Conservation (phyloP, 2,888 invertebrate species). For the Pseudoips prasinana region DNA sequence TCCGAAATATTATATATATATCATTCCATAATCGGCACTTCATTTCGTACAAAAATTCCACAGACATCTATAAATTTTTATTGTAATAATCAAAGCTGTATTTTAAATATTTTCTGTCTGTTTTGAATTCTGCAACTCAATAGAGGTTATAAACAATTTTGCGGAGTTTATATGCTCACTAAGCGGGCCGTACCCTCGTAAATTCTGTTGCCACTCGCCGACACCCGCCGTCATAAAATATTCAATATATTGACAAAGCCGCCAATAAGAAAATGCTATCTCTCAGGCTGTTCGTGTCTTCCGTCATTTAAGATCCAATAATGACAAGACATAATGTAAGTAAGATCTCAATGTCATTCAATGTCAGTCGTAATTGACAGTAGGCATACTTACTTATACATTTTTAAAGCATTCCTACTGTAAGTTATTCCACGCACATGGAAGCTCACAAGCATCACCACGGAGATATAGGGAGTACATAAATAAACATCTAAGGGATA, state of each 20-base stretch:
- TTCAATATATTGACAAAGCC: slow-evolving; percentile 49
- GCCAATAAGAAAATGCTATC: slow-evolving; percentile 19
- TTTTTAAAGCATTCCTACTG: too few relatives aligned
- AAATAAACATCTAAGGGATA: slow-evolving; percentile 23
- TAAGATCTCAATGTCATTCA: background rate
- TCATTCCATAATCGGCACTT: too few relatives aligned
- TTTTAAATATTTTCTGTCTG: slow-evolving; percentile 17
- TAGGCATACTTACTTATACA: background rate
- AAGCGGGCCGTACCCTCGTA: slow-evolving; percentile 43
- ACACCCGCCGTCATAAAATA: slow-evolving; percentile 49
- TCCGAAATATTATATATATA: too few relatives aligned
- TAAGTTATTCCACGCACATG: too few relatives aligned
- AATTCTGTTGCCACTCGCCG: slow-evolving; percentile 41
- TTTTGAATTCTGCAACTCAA: slow-evolving; percentile 38
- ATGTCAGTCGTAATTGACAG: slow-evolving; percentile 7
- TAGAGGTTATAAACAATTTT: slow-evolving; percentile 48
- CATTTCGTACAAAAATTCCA: too few relatives aligned
- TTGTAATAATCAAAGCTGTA: slow-evolving; percentile 10
- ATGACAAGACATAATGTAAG: slow-evolving; percentile 1
- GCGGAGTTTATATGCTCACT: slow-evolving; percentile 46
- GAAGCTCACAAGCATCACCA: too few relatives aligned
- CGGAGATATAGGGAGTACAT: slow-evolving; percentile 17
- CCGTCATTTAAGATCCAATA: slow-evolving; percentile 21
- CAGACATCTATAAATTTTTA: slow-evolving; percentile 3
- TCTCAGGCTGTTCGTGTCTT: slow-evolving; percentile 12